These are phyloP conservation scores for Arizona elegans DNA, from an alignment of 2,113 vertebrate genomes.

Conservation along the genomic window DNA sequence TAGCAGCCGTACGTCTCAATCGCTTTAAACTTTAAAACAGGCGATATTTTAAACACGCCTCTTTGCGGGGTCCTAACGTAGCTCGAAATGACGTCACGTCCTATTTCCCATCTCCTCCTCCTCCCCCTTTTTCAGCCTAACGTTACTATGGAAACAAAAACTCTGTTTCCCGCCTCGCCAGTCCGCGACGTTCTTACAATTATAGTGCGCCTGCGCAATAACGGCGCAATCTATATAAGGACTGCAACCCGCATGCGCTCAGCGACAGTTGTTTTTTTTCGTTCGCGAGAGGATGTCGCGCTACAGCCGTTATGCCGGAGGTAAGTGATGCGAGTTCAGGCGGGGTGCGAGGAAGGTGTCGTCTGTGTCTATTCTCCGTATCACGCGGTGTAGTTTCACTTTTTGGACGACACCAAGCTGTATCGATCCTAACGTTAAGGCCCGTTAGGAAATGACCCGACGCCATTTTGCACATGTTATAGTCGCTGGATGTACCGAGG, in stretches of 20 bases:
- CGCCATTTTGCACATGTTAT: constrained; percentile 26
- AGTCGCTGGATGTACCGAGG: background rate
- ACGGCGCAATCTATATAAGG: constrained; percentile 1
- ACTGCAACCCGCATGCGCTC: constrained; percentile 1
- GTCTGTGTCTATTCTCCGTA: too few species aligned
- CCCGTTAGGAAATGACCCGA: background rate
- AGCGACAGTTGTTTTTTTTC: background rate
- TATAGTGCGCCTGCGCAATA: constrained; percentile 6
- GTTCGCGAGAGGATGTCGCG: background rate
- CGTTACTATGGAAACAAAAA: background rate
- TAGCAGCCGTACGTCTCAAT: background rate
- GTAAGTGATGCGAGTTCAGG: background rate
- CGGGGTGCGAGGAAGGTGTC: too few species aligned
- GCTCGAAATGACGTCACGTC: background rate
- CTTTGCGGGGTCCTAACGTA: background rate
- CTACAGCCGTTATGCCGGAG: constrained; percentile 25
- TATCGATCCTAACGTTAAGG: too few species aligned
- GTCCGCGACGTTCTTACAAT: background rate
- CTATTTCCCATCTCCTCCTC: accelerated
- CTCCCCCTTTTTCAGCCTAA: background rate
- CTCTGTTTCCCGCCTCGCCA: background rate
- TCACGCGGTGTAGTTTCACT: background rate
- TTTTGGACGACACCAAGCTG: background rate
- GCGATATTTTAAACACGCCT: background rate
- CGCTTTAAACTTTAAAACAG: background rate